Percentiles rank a stretch among this genome's conserved stretches.
Evolutionary conservation across 2,797 vertebrate genomes (phyloP).

Genomic region (Manis pentadactyla): DNA sequence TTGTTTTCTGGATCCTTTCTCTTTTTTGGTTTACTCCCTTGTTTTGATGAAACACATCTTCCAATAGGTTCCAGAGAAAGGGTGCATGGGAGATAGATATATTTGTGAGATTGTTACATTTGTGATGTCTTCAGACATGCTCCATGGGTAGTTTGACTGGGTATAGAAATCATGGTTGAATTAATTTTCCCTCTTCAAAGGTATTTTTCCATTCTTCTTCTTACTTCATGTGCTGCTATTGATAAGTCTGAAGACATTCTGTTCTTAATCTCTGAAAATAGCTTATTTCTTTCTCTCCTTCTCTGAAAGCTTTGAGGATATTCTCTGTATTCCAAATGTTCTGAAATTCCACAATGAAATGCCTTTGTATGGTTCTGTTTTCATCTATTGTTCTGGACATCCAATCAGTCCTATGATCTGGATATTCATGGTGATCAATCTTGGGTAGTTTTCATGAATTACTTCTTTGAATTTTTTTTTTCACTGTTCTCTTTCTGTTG

Average conservation of each 20-base stretch:
- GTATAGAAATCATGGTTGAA: constrained; percentile 34
- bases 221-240: background rate
- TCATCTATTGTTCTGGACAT: background rate
- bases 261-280: background rate
- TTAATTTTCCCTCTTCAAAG: background rate
- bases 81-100: background rate
- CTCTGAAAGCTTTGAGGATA: background rate
- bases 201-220: background rate
- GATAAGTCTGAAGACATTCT: background rate
- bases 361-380: background rate
- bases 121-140: background rate
- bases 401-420: background rate
- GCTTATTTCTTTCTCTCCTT: background rate
- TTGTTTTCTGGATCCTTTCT: background rate
- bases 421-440: background rate
- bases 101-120: background rate
- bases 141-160: constrained; percentile 42
- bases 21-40: background rate
- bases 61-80: background rate
- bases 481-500: background rate
- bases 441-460: background rate
- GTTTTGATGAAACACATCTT: background rate
- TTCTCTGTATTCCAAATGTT: background rate
- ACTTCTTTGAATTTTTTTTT: constrained; percentile 12
- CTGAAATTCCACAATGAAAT: background rate